These are phyloP conservation scores for Amphiura filiformis DNA, from an alignment of 35 echinoderm and acorn worm species.

Conservation along the genomic window DNA sequence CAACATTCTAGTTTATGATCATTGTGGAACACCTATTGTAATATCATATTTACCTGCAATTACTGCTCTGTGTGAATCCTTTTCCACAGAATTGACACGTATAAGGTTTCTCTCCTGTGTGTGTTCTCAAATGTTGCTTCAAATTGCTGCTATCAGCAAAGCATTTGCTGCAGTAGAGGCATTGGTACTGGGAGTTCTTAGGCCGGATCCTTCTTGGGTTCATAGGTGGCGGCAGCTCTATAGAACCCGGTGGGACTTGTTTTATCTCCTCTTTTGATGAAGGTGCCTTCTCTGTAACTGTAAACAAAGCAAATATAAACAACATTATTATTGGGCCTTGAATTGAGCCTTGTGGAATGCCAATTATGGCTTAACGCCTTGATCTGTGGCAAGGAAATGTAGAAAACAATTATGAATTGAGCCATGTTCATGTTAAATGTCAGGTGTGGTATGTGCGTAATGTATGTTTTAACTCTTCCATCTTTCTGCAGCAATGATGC, in stretches of 20 bases:
- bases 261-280: background rate
- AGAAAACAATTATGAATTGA: no score
- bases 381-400: no score
- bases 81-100: slow-evolving; percentile 67
- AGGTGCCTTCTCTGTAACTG: no score
- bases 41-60: background rate
- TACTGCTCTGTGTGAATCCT: slow-evolving; percentile 53
- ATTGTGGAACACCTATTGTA: no score
- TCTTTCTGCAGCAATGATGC: no score
- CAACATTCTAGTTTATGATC: no score
- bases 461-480: no score
- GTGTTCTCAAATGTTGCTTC: slow-evolving; percentile 53
- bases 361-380: no score
- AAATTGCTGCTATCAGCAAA: slow-evolving; percentile 61
- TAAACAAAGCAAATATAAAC: background rate
- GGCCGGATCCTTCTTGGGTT: background rate
- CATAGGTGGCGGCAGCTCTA: background rate
- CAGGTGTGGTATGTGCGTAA: no score
- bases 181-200: slow-evolving; percentile 2
- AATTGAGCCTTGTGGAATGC: no score
- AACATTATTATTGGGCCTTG: no score
- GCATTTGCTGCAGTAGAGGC: slow-evolving; percentile 48
- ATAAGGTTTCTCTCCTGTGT: slow-evolving; percentile 76
- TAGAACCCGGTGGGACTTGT: background rate
- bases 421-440: no score